phyloP scores from a whole-genome alignment of 92 coral and sea anemone genomes.

The Ricordea florida region DNA sequence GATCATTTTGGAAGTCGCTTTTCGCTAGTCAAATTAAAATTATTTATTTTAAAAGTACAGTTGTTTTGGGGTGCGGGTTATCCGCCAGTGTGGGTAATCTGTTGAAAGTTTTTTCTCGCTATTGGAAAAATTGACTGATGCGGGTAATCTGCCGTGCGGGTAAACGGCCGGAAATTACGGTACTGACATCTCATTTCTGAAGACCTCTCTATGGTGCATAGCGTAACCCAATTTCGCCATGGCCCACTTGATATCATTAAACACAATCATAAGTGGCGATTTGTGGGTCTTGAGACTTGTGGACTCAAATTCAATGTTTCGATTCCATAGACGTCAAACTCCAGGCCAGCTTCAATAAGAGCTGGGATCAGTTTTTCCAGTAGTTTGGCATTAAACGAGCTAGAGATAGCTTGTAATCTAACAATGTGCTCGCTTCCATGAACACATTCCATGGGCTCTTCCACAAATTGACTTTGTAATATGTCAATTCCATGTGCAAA shows the following conservation, averaged over 20 bases:
- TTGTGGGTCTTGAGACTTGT: neutral
- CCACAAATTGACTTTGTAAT: neutral
- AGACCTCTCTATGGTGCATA: neutral
- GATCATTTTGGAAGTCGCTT: no score
- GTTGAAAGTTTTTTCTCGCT: no score
- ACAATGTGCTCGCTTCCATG: neutral
- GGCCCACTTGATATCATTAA: neutral
- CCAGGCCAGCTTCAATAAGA: neutral
- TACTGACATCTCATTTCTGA: no score
- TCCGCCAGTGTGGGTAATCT: no score
- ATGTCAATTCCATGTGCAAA: neutral
- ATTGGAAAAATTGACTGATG: no score
- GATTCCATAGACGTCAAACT: neutral
- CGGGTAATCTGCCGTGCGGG: no score
- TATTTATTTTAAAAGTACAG: no score
- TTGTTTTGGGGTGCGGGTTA: no score
- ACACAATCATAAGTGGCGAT: neutral
- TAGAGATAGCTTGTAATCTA: neutral
- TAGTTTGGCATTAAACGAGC: neutral
- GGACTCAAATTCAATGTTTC: neutral
- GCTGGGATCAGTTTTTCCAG: neutral
- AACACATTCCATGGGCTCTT: neutral
- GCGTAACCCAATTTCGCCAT: neutral
- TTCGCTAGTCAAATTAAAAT: no score
- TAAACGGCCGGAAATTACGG: no score